A percentile compares a stretch with the other conserved stretches of the same genome.
Evolutionary conservation across 2,113 vertebrate genomes (phyloP).

Genomic region (Ophthalmolycus amberensis): DNA sequence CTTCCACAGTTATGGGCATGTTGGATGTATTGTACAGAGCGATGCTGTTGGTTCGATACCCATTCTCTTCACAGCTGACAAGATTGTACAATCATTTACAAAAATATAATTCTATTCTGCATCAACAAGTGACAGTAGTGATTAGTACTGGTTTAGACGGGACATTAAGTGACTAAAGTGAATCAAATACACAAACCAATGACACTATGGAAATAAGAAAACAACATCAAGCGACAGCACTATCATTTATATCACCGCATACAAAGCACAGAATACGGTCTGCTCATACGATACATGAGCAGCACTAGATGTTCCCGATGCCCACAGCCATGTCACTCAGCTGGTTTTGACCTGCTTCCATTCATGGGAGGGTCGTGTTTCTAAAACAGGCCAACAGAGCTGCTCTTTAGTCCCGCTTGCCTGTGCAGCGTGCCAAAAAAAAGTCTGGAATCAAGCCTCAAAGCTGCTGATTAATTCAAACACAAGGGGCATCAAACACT

Average conservation of each 20-base stretch:
- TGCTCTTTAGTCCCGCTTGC: constrained; percentile 1
- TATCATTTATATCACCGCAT: not conserved
- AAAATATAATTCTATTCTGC: constrained; percentile 85
- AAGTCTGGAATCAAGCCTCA: constrained; percentile 12
- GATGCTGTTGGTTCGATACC: constrained; percentile 30
- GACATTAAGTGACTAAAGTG: constrained; percentile 20
- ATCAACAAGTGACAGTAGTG: constrained; percentile 74
- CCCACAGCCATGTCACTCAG: not conserved
- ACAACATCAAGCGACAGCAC: constrained; percentile 33
- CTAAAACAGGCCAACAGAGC: constrained; percentile 8
- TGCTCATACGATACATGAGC: constrained; percentile 18
- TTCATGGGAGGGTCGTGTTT: constrained; percentile 13
- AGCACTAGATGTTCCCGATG: constrained; percentile 5
- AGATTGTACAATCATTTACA: constrained; percentile 78
- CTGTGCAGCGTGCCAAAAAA: constrained; percentile 1
- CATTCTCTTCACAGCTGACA: constrained; percentile 53
- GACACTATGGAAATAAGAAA: constrained; percentile 31
- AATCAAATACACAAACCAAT: constrained; percentile 34
- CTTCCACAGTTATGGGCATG: constrained; percentile 8
- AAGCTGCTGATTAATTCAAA: constrained; percentile 10
- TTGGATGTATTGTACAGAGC: constrained; percentile 31
- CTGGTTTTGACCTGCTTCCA: not conserved
- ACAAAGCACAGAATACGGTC: constrained; percentile 23
- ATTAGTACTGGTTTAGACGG: constrained; percentile 57
- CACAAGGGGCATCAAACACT: constrained; percentile 1